Base-by-base conservation (phyloP, 2,888 invertebrate genomes). In the Noctua pronuba region DNA sequence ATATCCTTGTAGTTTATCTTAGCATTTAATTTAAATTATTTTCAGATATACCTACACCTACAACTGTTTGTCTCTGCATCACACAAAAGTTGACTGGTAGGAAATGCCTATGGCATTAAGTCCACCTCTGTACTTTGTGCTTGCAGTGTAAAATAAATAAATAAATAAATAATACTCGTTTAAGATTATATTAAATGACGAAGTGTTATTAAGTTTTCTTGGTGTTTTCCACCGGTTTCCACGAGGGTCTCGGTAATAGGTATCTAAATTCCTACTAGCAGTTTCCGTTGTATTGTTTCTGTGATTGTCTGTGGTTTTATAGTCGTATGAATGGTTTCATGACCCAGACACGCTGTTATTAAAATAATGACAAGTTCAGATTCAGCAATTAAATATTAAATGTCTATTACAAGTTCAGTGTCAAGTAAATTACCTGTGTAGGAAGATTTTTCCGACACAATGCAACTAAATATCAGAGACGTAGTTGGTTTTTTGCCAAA, bases 161-260 rank as follows among this genome's bases (percentile, higher is more conserved):
- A n/a, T n/a, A n/a, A n/a, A n/a, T n/a, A n/a, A n/a, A n/a, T n/a
- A n/a, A n/a, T n/a, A n/a, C n/a, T n/a, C n/a, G n/a, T n/a, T n/a
- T n/a, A n/a, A n/a, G n/a, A n/a, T n/a, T n/a, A n/a, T n/a, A n/a
- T n/a, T 2, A 49, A 0, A 35, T 46, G 28, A 28, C 38, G 1
- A 31, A 13, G 44, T 38, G 21, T 11, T n/a, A 75, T 75, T 75
- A 46, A n/a, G 10, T 41, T 65, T 65, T 41, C 65, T 21, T 49
- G 83, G 77, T 31, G 8, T 58, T 79, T 79, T 76, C 83, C 83
- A 58, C 55, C 38, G n/a, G 52, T 55, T 62, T 38, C 35, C 8
- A 73, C 38, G 49, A 35, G 10, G 28, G 6, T 31, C 13, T 72
- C 52, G 11, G 21, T 28, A 64, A 18, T 31, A 58, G 7, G 11